Percentiles rank a stretch among this genome's conserved stretches.
Conservation (phyloP, 2,797 vertebrate species). For the Trachurus trachurus region DNA sequence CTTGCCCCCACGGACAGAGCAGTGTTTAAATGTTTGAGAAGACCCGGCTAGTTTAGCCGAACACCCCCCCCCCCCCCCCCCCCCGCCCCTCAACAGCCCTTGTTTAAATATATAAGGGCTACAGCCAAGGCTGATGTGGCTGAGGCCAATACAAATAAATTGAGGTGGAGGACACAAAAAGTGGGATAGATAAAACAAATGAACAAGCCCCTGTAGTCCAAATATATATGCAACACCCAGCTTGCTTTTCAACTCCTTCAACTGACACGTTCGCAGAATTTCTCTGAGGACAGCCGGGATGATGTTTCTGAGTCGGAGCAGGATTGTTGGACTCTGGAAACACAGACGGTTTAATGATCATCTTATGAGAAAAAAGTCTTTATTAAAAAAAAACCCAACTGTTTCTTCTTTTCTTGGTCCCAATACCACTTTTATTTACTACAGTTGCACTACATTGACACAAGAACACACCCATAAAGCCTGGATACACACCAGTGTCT, state of each 20-base stretch:
- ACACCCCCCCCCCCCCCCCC: constrained; percentile 40
- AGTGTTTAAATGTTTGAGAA: constrained; percentile 69
- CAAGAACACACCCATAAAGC: not conserved
- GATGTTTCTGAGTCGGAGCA: constrained; percentile 37
- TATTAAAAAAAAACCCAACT: not conserved
- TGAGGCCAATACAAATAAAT: constrained; percentile 77
- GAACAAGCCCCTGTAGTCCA: constrained; percentile 72
- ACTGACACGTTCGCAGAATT: constrained; percentile 63
- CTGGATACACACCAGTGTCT: not conserved
- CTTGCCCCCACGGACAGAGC: constrained; percentile 48
- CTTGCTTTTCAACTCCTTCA: constrained; percentile 64
- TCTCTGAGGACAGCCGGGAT: constrained; percentile 33
- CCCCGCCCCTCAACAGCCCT: constrained; percentile 56
- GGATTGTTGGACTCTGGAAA: constrained; percentile 2
- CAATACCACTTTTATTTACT: constrained; percentile 7
- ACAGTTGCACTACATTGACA: not conserved
- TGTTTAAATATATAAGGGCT: constrained; percentile 74
- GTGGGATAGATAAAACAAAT: constrained; percentile 77
- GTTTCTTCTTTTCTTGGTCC: not conserved
- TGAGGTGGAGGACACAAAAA: constrained; percentile 68
- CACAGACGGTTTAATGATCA: constrained; percentile 21
- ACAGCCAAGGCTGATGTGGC: constrained; percentile 62
- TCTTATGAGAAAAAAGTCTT: not conserved
- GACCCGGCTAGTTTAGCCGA: constrained; percentile 66
- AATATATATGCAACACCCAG: constrained; percentile 78